Conservation (phyloP, 1,140 invertebrate species). For the Epicauta chinensis region DNA sequence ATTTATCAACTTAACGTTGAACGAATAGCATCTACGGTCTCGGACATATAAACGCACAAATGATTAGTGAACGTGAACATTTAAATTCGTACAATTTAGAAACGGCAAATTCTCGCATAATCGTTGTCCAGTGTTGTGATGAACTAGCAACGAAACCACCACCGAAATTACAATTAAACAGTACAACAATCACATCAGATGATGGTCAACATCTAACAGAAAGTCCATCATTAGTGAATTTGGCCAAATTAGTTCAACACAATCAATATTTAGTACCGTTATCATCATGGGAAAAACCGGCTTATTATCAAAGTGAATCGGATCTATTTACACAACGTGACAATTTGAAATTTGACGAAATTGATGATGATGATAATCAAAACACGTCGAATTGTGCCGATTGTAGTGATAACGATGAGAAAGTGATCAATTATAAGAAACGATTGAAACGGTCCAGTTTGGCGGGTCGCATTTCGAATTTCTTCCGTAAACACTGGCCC, state of each 20-base stretch:
- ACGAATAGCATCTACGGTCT: too few species aligned
- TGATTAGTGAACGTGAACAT: too few species aligned
- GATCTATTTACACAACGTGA: neutral
- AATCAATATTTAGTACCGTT: slow-evolving; percentile 38
- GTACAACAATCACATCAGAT: slow-evolving; percentile 34
- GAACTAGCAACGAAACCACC: too few species aligned
- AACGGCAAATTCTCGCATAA: too few species aligned
- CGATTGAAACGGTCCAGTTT: slow-evolving; percentile 18
- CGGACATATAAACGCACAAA: too few species aligned
- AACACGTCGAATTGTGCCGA: too few species aligned
- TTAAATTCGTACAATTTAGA: too few species aligned
- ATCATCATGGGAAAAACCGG: slow-evolving; percentile 34
- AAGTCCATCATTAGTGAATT: slow-evolving; percentile 38
- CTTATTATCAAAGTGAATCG: slow-evolving; percentile 15
- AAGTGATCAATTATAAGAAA: too few species aligned
- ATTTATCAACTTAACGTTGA: too few species aligned
- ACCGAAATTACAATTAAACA: slow-evolving; percentile 6
- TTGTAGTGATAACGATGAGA: too few species aligned
- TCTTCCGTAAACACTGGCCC: slow-evolving; percentile 25
- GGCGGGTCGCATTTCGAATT: slow-evolving; percentile 31
- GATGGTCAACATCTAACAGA: slow-evolving; percentile 37
- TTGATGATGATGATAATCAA: neutral
- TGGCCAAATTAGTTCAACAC: slow-evolving; percentile 34
- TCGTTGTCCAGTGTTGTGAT: too few species aligned
- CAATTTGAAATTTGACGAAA: neutral